Percentiles rank a stretch among this genome's conserved stretches.
These are phyloP conservation scores for Lepus timidus DNA, from an alignment of 2,113 vertebrate species.

Conservation along the genomic window DNA sequence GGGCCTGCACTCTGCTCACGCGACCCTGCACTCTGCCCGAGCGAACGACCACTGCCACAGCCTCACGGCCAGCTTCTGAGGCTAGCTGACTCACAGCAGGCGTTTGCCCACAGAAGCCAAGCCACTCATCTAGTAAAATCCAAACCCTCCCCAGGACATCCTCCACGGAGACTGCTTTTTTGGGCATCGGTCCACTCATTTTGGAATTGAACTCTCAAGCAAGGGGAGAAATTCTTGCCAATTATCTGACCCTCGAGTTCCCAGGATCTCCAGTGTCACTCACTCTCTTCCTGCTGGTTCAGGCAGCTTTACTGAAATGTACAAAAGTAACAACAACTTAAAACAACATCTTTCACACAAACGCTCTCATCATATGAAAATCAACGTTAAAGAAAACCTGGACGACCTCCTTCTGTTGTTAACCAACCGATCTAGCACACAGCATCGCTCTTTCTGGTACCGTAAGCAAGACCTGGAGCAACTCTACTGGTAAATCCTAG, in stretches of 20 bases:
- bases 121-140: neutral
- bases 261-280: constrained; percentile 32
- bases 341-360: constrained; percentile 50
- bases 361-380: neutral
- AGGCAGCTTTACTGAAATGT: constrained; percentile 52
- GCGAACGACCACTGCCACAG: no score
- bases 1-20: no score
- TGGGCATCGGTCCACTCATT: neutral
- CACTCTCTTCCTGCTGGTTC: constrained; percentile 7
- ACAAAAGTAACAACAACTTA: constrained; percentile 47
- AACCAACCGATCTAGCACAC: neutral
- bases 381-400: neutral
- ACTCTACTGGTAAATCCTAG: constrained; percentile 33
- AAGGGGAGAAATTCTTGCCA: neutral
- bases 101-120: neutral
- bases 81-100: neutral
- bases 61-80: no score
- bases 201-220: neutral
- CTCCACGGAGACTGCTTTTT: neutral
- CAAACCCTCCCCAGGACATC: neutral
- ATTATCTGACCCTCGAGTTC: neutral
- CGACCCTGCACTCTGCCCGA: no score
- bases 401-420: neutral
- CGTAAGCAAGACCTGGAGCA: neutral
- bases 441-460: neutral